These are phyloP conservation scores for Diprion similis DNA, from an alignment of 1,140 invertebrate genomes.

Conservation along the genomic window DNA sequence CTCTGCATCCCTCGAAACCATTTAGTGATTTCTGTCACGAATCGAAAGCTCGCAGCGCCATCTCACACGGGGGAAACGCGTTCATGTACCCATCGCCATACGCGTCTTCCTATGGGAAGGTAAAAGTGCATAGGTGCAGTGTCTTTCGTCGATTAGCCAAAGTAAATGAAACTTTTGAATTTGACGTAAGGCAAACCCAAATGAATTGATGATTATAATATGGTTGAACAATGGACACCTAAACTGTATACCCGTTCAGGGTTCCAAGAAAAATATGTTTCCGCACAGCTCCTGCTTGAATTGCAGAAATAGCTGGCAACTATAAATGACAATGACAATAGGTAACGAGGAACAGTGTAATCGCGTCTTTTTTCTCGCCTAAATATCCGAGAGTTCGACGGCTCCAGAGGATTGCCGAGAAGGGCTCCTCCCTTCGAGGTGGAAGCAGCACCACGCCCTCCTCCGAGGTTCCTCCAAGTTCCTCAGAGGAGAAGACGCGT, in stretches of 20 bases:
- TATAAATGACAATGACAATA: no score
- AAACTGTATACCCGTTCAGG: no score
- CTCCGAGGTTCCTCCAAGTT: background rate
- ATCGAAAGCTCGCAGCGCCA: slow-evolving; percentile 41
- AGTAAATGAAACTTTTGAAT: background rate
- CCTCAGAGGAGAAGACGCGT: background rate
- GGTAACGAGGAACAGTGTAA: no score
- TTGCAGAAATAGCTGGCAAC: no score
- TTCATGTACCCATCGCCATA: background rate
- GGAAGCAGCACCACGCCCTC: background rate
- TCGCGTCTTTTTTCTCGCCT: no score
- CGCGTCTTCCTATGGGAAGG: slow-evolving; percentile 25
- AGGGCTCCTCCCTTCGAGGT: background rate
- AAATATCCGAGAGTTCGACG: background rate
- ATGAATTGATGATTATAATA: no score
- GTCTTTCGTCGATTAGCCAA: background rate
- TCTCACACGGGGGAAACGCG: background rate
- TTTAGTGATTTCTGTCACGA: slow-evolving; percentile 62
- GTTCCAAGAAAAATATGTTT: no score
- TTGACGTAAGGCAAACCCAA: no score
- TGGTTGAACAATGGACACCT: no score
- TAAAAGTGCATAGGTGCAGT: no score
- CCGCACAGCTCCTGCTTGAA: no score
- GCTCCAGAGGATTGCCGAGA: background rate
- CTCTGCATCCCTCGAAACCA: slow-evolving; percentile 23